phyloP scores from a whole-genome alignment of 2,113 vertebrate species.

The Platysternon megacephalum region DNA sequence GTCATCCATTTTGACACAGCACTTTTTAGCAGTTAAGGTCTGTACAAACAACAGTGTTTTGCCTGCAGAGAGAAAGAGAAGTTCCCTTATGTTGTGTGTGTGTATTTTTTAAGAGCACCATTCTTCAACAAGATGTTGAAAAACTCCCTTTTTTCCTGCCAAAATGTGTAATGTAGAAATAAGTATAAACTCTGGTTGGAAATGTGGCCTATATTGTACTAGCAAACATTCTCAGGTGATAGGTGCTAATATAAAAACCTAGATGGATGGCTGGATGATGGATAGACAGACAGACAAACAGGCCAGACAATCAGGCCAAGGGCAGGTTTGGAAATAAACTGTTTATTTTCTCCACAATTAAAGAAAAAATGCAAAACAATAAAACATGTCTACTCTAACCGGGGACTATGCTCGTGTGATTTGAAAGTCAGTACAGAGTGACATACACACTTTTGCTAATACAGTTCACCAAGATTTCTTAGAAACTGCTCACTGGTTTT shows the following conservation, averaged over 20 bases:
- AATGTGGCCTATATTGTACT: constrained; percentile 63
- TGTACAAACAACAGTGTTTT: constrained; percentile 71
- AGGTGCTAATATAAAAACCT: background rate
- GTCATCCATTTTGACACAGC: background rate
- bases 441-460: constrained; percentile 62
- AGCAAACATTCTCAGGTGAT: background rate
- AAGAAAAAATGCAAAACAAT: constrained; percentile 10
- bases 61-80: background rate
- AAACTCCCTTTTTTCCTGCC: constrained; percentile 25
- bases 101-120: constrained; percentile 67
- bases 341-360: constrained; percentile 37
- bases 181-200: constrained; percentile 68
- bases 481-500: constrained; percentile 61
- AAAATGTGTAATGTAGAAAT: constrained; percentile 63
- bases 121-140: constrained; percentile 71
- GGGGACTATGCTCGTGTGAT: constrained; percentile 6
- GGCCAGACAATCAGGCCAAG: constrained; percentile 38
- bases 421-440: constrained; percentile 67
- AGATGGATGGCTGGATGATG: background rate
- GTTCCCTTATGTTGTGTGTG: constrained; percentile 40
- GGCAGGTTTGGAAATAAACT: constrained; percentile 35
- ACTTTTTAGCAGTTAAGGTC: constrained; percentile 54
- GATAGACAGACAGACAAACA: background rate
- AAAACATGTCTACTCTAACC: background rate
- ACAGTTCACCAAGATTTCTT: constrained; percentile 66